phyloP scores from a whole-genome alignment of 2,888 invertebrate genomes.

The Hoplodrina ambigua region DNA sequence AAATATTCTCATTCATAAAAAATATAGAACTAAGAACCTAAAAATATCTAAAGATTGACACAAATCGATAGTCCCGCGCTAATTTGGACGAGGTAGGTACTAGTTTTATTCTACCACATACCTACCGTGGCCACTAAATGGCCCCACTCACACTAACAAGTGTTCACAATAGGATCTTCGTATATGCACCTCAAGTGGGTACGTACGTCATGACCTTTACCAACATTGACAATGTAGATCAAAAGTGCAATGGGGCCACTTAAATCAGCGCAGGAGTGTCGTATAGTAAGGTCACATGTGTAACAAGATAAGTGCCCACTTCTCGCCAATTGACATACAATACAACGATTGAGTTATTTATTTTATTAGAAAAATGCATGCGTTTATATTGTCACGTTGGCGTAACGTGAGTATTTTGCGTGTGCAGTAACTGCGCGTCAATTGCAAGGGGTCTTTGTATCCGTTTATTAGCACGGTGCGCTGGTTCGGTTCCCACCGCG shows the following conservation, averaged over 20 bases:
- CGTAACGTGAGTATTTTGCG: not conserved
- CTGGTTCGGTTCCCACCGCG: conserved; percentile 27
- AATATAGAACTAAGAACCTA: no score
- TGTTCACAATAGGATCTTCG: conserved; percentile 2
- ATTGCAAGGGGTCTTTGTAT: conserved; percentile 31
- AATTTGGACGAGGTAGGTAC: not conserved
- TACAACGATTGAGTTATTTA: conserved; percentile 22
- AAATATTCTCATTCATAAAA: no score
- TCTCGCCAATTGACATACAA: conserved; percentile 37
- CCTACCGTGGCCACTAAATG: conserved; percentile 4
- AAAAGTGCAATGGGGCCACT: conserved; percentile 35
- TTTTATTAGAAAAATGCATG: conserved; percentile 45
- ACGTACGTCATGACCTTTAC: conserved; percentile 4
- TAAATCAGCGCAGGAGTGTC: conserved; percentile 29
- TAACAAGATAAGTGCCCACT: conserved; percentile 32
- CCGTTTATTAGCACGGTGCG: conserved; percentile 26
- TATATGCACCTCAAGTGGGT: not conserved
- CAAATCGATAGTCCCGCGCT: not conserved
- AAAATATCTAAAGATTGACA: not conserved
- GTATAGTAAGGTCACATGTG: conserved; percentile 3
- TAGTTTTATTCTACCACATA: not conserved
- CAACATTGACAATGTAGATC: conserved; percentile 22
- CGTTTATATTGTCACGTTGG: conserved; percentile 2
- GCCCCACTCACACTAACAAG: not conserved
- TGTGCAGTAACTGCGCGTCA: conserved; percentile 30